A percentile compares a stretch with the other conserved stretches of the same genome.
phyloP scores from a whole-genome alignment of 2,888 invertebrate species.

The Amphiduros pacificus region DNA sequence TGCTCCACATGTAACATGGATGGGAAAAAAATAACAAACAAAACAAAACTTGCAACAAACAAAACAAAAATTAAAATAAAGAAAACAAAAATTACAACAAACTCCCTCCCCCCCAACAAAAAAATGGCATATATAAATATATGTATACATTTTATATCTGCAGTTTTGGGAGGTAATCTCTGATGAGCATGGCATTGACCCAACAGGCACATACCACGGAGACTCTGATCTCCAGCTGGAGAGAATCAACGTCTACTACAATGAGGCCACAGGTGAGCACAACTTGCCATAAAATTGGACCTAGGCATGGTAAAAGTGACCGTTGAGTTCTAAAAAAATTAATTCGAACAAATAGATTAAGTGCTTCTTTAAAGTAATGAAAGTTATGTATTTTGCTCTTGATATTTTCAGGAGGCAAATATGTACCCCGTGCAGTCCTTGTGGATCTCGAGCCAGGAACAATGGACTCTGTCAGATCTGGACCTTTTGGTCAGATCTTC shows the following conservation, averaged over 20 bases:
- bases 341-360: too few species aligned
- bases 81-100: too few species aligned
- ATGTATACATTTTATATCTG: background rate
- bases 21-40: too few species aligned
- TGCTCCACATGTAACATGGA: too few species aligned
- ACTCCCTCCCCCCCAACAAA: too few species aligned
- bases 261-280: slow-evolving; percentile 69
- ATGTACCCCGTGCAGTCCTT: slow-evolving; percentile 90
- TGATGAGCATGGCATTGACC: slow-evolving; percentile 50
- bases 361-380: background rate
- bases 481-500: slow-evolving; percentile 13
- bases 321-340: too few species aligned
- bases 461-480: slow-evolving; percentile 84
- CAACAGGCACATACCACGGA: slow-evolving; percentile 42
- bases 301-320: too few species aligned
- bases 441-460: slow-evolving; percentile 95
- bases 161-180: slow-evolving; percentile 50
- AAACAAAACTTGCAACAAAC: too few species aligned
- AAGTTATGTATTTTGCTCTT: background rate
- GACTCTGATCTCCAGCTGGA: slow-evolving; percentile 34
- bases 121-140: too few species aligned
- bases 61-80: too few species aligned
- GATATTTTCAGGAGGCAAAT: slow-evolving; percentile 69
- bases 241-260: slow-evolving; percentile 77
- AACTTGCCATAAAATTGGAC: too few species aligned